These are phyloP conservation scores for Helobdella robusta DNA, from an alignment of 2,888 invertebrate genomes.

Conservation along the genomic window DNA sequence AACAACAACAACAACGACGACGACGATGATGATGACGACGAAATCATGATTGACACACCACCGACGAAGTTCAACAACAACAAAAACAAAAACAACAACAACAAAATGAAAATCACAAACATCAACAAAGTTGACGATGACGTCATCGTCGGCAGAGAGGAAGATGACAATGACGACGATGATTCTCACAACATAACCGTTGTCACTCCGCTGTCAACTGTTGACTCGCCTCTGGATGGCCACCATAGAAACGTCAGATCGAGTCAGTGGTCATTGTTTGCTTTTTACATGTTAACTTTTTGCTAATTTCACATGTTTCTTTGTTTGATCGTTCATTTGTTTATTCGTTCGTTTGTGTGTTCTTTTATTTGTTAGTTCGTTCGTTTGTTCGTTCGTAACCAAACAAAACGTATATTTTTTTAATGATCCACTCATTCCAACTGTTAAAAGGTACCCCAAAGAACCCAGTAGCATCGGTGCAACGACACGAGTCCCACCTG, in stretches of 20 bases:
- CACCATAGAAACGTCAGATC: too few species aligned
- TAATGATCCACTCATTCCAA: neutral
- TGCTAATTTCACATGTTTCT: neutral
- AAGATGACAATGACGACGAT: neutral
- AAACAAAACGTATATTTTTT: neutral
- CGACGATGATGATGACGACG: too few species aligned
- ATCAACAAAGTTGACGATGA: neutral
- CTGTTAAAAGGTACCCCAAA: constrained; percentile 10
- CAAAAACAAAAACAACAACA: neutral
- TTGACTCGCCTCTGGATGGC: constrained; percentile 10
- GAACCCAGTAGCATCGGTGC: neutral
- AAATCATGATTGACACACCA: too few species aligned
- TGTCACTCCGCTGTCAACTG: constrained; percentile 18
- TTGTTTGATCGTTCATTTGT: neutral
- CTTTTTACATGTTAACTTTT: neutral
- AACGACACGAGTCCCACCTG: constrained; percentile 7
- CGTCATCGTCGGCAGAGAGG: neutral
- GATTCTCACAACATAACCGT: constrained; percentile 16
- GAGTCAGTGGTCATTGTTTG: too few species aligned
- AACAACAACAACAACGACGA: too few species aligned
- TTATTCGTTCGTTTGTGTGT: neutral
- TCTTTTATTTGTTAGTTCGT: neutral
- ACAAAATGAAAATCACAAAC: neutral
- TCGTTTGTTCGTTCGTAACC: neutral
- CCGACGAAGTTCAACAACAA: too few species aligned